These are phyloP conservation scores for Myopa testacea DNA, from an alignment of 2,888 invertebrate genomes.

Conservation along the genomic window DNA sequence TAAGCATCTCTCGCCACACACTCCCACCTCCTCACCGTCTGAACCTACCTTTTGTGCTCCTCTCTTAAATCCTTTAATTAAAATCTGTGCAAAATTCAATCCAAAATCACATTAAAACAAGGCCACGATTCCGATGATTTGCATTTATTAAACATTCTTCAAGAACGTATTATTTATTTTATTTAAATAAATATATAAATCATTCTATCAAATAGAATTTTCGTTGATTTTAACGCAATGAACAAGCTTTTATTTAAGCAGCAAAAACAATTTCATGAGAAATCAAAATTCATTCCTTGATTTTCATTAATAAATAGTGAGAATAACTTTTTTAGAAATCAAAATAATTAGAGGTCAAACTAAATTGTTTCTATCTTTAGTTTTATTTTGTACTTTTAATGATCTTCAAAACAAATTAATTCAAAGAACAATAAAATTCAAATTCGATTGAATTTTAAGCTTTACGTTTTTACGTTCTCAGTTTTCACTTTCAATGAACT, in stretches of 20 bases:
- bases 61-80: too few species aligned
- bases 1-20: slow-evolving; percentile 24
- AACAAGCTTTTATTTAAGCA: background rate
- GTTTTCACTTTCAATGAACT: slow-evolving; percentile 43
- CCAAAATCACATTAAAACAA: too few species aligned
- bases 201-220: too few species aligned
- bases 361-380: background rate
- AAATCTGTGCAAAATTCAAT: too few species aligned
- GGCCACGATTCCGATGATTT: too few species aligned
- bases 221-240: too few species aligned
- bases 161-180: too few species aligned
- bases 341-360: background rate
- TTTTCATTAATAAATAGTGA: background rate
- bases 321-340: background rate
- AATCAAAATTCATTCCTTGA: background rate
- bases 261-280: background rate
- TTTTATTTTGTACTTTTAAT: too few species aligned
- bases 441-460: background rate
- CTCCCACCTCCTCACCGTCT: too few species aligned
- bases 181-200: too few species aligned
- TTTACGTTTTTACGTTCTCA: background rate
- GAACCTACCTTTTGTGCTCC: too few species aligned
- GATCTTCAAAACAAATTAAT: background rate
- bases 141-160: too few species aligned
- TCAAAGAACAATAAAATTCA: slow-evolving; percentile 4